Evolutionary conservation across 1,140 invertebrate genomes (phyloP).

Genomic region (Panulirus ornatus): DNA sequence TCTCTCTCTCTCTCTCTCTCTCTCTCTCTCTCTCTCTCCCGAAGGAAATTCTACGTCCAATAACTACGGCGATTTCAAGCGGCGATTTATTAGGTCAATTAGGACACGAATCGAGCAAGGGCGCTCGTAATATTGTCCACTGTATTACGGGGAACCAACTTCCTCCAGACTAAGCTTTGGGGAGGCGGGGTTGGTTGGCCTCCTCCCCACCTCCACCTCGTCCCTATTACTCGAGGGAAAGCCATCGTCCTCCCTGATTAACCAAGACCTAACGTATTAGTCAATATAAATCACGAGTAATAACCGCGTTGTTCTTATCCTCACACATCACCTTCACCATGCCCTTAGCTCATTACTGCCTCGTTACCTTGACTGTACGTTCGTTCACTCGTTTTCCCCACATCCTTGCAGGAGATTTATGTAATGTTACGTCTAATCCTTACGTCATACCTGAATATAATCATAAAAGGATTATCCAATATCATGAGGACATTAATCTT

Average conservation of each 20-base stretch:
- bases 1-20: background rate
- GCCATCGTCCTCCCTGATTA: background rate
- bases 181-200: too few relatives aligned
- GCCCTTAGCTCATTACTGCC: too few relatives aligned
- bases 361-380: too few relatives aligned
- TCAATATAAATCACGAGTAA: too few relatives aligned
- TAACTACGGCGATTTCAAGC: conserved; percentile 42
- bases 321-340: background rate
- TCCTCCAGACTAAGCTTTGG: too few relatives aligned
- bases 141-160: conserved; percentile 39
- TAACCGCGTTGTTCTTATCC: background rate
- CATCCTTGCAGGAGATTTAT: too few relatives aligned
- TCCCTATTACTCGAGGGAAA: background rate
- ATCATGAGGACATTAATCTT: too few relatives aligned
- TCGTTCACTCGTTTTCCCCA: too few relatives aligned
- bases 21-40: background rate
- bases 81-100: conserved; percentile 45
- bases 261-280: too few relatives aligned
- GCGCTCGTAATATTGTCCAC: conserved; percentile 34
- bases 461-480: too few relatives aligned
- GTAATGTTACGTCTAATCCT: too few relatives aligned
- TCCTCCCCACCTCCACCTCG: background rate
- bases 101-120: conserved; percentile 34
- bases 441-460: too few relatives aligned
- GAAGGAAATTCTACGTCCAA: conserved; percentile 21